Evolutionary conservation across 2,888 invertebrate genomes (phyloP).

Genomic region (Drosophila meridiana): DNA sequence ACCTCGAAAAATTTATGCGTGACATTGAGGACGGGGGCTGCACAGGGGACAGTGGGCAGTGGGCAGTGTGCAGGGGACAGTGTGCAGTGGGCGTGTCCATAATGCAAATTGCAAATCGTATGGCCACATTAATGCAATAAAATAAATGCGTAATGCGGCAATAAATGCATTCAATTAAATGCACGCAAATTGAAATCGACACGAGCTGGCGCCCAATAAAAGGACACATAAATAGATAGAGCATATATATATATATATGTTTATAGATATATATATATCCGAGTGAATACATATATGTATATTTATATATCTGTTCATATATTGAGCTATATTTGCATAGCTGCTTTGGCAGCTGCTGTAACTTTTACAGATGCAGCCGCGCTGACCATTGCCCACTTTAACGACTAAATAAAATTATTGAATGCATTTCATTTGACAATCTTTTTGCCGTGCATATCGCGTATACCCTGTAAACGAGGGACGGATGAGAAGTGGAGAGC

Average conservation of each 20-base stretch:
- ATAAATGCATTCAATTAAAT: slow-evolving; percentile 56
- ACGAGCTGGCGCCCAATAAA: slow-evolving; percentile 28
- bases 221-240: background rate
- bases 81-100: background rate
- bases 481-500: too few species aligned
- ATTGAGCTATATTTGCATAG: slow-evolving; percentile 8
- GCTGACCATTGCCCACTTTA: slow-evolving; percentile 16
- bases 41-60: background rate
- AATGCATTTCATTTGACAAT: slow-evolving; percentile 2
- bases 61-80: background rate
- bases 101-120: slow-evolving; percentile 20
- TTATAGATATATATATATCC: background rate
- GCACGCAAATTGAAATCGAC: slow-evolving; percentile 53
- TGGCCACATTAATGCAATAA: slow-evolving; percentile 46
- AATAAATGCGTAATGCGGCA: slow-evolving; percentile 52
- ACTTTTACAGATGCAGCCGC: background rate
- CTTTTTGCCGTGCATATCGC: background rate
- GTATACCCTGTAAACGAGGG: slow-evolving; percentile 7
- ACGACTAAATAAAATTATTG: slow-evolving; percentile 32
- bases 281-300: background rate
- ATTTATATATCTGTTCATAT: background rate
- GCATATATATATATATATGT: background rate
- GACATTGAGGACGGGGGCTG: background rate
- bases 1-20: background rate
- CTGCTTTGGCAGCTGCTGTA: slow-evolving; percentile 4